Base-by-base conservation (phyloP, 2,888 invertebrate genomes). In the Venusia cambrica region DNA sequence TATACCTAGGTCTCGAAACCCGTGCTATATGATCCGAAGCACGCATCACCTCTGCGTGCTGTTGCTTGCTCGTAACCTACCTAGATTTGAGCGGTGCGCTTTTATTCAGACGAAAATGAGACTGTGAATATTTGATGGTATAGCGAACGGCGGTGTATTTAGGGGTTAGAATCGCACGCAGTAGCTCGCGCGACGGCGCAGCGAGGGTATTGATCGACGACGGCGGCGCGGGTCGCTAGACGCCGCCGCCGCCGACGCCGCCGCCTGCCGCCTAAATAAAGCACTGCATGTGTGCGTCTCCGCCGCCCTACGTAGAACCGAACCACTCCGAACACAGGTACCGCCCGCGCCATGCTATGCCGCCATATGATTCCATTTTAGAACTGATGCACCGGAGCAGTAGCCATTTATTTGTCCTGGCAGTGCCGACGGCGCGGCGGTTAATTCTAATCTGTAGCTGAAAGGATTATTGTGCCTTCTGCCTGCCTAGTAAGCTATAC, bases 71-170 rank as follows among this genome's bases (percentile, higher is more conserved):
- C n/a, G n/a, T n/a, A n/a, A n/a, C n/a, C n/a, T n/a, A n/a, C n/a
- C 30, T 31, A 31, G 39, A 46, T 53, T 48, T 51, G 45, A 31
- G 45, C 29, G 33, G 50, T 54, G 51, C 50, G 73, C 69, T 73
- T 75, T 73, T 71, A 74, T 77, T 70, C 68, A 66, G 72, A 62
- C 31, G 65, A 76, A n/a, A 75, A 79, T 74, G 73, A 73, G 67
- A 74, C 69, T 74, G 78, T 87, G 76, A 85, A 87, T 87, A 83
- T 84, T 85, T 85, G 73, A 87, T 85, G 76, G 76, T 74, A 68
- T 74, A 76, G 74, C 76, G 76, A 73, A 73, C 67, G 67, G 62
- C 62, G 70, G 74, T 71, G 78, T 62, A 60, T 56, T 56, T 73
- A 83, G 72, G 74, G 83, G 77, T 68, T 70, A 81, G 64, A 74